Base-by-base conservation (phyloP, 2,888 invertebrate genomes). In the Antheraea assamensis region DNA sequence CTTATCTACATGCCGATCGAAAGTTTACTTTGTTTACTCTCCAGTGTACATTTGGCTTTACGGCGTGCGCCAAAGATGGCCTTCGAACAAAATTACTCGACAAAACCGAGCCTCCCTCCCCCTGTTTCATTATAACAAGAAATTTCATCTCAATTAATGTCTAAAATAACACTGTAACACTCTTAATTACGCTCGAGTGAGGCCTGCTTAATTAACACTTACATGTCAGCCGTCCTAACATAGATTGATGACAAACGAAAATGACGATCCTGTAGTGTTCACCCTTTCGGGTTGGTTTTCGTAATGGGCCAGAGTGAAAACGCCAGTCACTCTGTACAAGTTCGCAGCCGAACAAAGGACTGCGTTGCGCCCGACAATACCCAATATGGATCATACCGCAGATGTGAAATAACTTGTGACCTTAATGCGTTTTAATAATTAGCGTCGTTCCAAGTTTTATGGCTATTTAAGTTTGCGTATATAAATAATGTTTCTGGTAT, bases 171-270 rank as follows among this genome's bases (percentile, higher is more conserved):
- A 94, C 84, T 90, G 92, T 93, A 91, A 94, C 90, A 94, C 93
- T 94, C 94, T 93, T 94, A 94, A 94, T 94, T 93, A 93, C 91
- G 90, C 90, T 90, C 89, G 93, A 93, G 93, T 93, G 92, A 90
- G 93, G 93, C 88, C 90, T 92, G 92, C 92, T 93, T 94, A 94
- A 94, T 94, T 94, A 94, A 93, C 93, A 94, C 94, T 94, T 94
- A 91, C 94, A 92, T 93, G 94, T 94, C 94, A 93, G 91, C 87
- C 86, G 84, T 86, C 87, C 90, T 93, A 93, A 94, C 94, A 92
- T 93, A 94, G 94, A 94, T 94, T 94, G 94, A 94, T 94, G 94
- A 94, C 94, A 94, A 91, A 92, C 90, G 92, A 93, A 92, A 93
- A 93, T 94, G 94, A 93, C 93, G 93, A 92, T 88, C 88, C 88